Base-by-base conservation (phyloP, 37 sponge, comb jelly and placozoan genomes). In the Chondrilla cf. caribensis region DNA sequence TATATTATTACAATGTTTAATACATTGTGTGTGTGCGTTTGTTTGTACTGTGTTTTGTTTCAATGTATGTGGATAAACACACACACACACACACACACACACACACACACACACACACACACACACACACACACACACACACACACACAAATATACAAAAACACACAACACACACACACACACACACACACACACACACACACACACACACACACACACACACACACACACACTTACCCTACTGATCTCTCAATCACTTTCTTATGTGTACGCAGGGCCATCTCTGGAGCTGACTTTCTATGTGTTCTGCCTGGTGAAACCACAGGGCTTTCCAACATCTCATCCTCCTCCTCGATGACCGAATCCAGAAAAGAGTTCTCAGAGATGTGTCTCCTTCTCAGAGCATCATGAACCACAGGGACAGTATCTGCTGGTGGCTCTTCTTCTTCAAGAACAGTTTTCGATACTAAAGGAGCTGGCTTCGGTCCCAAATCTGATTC, bases 271-370 rank as follows among this genome's bases (percentile, higher is more conserved):
- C 11, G 51, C 6, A 47, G 51, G 6, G 11, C 51, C 6, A 47
- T 6, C 6, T 6, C 51, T 47, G 51, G 51, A 14, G 51, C 51
- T 47, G 51, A 47, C 11, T 47, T 47, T 11, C 51, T 47, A 47
- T 47, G 51, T 11, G 9, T 47, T 14, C 9, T 14, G 11, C 9
- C 11, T 6, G 51, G 51, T 6, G 51, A 47, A 11, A 47, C 51
- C 6, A 47, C 51, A 14, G 51, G 51, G 51, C 51, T 47, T 11
- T 73, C 44, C 36, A 18, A 6, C n/a, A n/a, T n/a, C 9, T 73
- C 76, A 22, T 73, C 76, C 40, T 9, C 76, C 25, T 73, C 76
- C 76, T 73, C 76, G 0, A 73, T 42, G 21, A 73, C 76, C 1
- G 76, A 73, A 22, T 39, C 43, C 18, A 73, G 76, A 40, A 73